Conservation (phyloP, 2,888 invertebrate species). For the Dorcus parallelipipedus region DNA sequence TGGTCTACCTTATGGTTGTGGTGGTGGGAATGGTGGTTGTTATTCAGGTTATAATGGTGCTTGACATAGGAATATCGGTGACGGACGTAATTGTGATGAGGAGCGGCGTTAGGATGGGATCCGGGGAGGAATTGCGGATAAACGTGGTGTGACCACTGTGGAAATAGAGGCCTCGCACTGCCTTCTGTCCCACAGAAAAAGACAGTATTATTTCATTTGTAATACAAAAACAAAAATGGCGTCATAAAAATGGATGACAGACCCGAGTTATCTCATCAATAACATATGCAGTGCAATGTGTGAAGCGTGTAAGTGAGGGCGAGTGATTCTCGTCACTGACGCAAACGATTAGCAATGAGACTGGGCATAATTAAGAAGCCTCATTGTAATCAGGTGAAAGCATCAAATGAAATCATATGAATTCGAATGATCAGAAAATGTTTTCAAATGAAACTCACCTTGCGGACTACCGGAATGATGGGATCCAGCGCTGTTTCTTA, state of each 20-base stretch:
- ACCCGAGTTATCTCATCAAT: no score
- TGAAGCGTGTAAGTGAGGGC: conserved; percentile 27
- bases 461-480: conserved; percentile 58
- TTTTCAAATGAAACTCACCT: conserved; percentile 46
- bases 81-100: conserved; percentile 50
- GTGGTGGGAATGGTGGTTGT: conserved; percentile 58
- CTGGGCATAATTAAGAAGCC: background rate
- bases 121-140: conserved; percentile 92
- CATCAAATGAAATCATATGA: background rate
- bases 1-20: conserved; percentile 57
- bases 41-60: conserved; percentile 58
- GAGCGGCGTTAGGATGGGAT: conserved; percentile 73
- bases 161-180: conserved; percentile 80
- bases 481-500: conserved; percentile 55
- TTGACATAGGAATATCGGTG: conserved; percentile 54
- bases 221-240: background rate
- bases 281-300: conserved; percentile 17
- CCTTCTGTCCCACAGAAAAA: conserved; percentile 39
- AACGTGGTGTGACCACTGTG: conserved; percentile 93
- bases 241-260: no score
- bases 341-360: background rate
- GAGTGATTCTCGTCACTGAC: conserved; percentile 4
- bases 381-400: background rate
- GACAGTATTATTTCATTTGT: conserved; percentile 1
- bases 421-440: background rate